Percentiles rank a stretch among this genome's conserved stretches.
These are phyloP conservation scores for Sphinx pinastri DNA, from an alignment of 2,888 invertebrate genomes.

Conservation along the genomic window DNA sequence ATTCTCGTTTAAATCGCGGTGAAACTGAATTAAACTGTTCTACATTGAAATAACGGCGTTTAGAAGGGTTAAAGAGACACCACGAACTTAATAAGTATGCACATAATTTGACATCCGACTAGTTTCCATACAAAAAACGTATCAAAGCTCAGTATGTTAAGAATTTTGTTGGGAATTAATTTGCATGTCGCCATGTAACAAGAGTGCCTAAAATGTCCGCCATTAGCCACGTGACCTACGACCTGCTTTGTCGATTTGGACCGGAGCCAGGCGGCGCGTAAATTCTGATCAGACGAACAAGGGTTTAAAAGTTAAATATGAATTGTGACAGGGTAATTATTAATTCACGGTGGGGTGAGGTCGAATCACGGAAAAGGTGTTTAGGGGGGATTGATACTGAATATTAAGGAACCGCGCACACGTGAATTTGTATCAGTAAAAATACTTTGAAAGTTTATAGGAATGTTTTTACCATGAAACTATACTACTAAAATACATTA, in stretches of 20 bases:
- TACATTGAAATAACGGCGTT: slow-evolving; percentile 25
- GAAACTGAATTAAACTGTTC: slow-evolving; percentile 16
- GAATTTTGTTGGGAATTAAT: slow-evolving; percentile 39
- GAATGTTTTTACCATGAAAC: too few species aligned
- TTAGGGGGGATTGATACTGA: too few species aligned
- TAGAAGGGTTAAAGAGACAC: slow-evolving; percentile 41
- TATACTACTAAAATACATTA: too few species aligned
- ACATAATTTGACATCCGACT: slow-evolving; percentile 49
- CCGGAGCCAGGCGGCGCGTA: slow-evolving; percentile 62
- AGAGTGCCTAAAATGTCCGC: slow-evolving; percentile 59
- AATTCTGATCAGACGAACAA: slow-evolving; percentile 60
- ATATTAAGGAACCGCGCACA: too few species aligned
- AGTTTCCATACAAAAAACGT: not conserved
- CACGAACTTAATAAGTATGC: slow-evolving; percentile 49
- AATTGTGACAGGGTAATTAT: slow-evolving; percentile 36
- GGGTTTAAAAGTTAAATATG: slow-evolving; percentile 63
- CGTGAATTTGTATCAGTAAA: too few species aligned
- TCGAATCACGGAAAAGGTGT: not conserved
- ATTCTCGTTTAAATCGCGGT: slow-evolving; percentile 6
- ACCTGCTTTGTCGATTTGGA: slow-evolving; percentile 68
- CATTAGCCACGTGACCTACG: slow-evolving; percentile 73
- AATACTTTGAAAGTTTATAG: too few species aligned
- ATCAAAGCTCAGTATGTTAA: slow-evolving; percentile 45
- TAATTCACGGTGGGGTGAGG: not conserved
- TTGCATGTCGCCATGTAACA: slow-evolving; percentile 35